Evolutionary conservation across 2,888 invertebrate species (phyloP).

Genomic region (Clunio marinus): DNA sequence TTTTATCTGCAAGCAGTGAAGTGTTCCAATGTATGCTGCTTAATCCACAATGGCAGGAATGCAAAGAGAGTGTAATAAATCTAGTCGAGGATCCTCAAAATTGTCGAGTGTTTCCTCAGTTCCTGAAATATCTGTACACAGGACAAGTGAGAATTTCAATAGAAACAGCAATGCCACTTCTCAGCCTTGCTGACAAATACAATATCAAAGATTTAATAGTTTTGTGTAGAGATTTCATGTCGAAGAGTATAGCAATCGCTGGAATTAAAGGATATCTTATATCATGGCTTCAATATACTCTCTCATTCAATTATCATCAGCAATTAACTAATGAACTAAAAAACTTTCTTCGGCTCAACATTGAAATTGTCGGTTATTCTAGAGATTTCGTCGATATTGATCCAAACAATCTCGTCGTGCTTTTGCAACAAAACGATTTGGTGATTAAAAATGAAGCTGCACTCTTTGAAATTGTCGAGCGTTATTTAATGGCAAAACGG

Average conservation of each 20-base stretch:
- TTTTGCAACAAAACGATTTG: slow-evolving; percentile 80
- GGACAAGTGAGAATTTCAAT: slow-evolving; percentile 84
- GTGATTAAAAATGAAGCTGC: slow-evolving; percentile 86
- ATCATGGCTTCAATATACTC: slow-evolving; percentile 86
- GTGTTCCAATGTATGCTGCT: slow-evolving; percentile 81
- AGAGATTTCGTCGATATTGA: slow-evolving; percentile 79
- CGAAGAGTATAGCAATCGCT: slow-evolving; percentile 77
- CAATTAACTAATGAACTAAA: slow-evolving; percentile 62
- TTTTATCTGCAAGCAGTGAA: slow-evolving; percentile 89
- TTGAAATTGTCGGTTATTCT: slow-evolving; percentile 74
- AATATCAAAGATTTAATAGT: slow-evolving; percentile 85
- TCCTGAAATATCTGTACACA: slow-evolving; percentile 82
- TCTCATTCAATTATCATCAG: slow-evolving; percentile 63
- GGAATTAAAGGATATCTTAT: slow-evolving; percentile 67
- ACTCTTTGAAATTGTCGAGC: slow-evolving; percentile 68
- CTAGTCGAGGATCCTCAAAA: slow-evolving; percentile 83
- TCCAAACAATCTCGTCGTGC: slow-evolving; percentile 66
- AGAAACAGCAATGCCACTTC: slow-evolving; percentile 77
- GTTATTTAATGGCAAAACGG: slow-evolving; percentile 74
- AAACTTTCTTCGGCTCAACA: slow-evolving; percentile 86
- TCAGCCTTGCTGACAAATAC: slow-evolving; percentile 90
- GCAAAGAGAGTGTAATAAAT: slow-evolving; percentile 75
- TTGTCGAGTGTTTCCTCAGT: slow-evolving; percentile 78
- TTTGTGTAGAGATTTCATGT: slow-evolving; percentile 84
- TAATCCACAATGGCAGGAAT: slow-evolving; percentile 90